Base-by-base conservation (phyloP, 2,113 vertebrate genomes). In the Zingel zingel region DNA sequence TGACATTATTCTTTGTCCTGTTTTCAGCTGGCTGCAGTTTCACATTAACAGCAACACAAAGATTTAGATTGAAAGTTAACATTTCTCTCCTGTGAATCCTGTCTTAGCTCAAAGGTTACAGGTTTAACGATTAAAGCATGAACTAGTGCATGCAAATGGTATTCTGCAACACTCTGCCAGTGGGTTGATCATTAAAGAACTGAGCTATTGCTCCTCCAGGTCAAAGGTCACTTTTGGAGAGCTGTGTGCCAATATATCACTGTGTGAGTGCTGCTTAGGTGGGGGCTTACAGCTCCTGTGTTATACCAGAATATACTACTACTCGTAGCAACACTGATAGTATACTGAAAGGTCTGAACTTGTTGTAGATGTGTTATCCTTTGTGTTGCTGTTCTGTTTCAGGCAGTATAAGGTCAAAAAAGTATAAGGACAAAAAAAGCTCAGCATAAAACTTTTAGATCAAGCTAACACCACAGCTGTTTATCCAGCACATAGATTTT, bases 151-250 rank as follows among this genome's bases (percentile, higher is more conserved):
- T 94, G 93, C 86, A 13, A 94, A 95, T 81, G 75, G 88, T 75
- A 91, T 94, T 95, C 62, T 84, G 86, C 87, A 93, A 89, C 87
- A 81, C 90, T 96, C 94, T 56, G 23, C 71, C 85, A 54, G 71
- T 84, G 87, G 94, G 94, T 94, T 96, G 95, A 95, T 95, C 95
- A 96, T 97, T 97, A 96, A 95, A 94, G 53, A 61, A 81, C 85
- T 96, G 95, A 97, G 93, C 96, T 96, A 95, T 94, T 93, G 88
- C 94, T 94, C 87, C 89, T 93, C 90, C 63, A 86, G 94, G 93
- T 94, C 95, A 94, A 95, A 97, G 96, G 96, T 97, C 96, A 94
- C 66, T 21, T 71, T 70, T 85, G 81, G 92, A 95, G 92, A 95
- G 94, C 85, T 91, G 90, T 91, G 90, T 82, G 87, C 88, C 92